Percentiles rank a stretch among this genome's conserved stretches.
Conservation (phyloP, 2,888 invertebrate species). For the Cordilura impudica region DNA sequence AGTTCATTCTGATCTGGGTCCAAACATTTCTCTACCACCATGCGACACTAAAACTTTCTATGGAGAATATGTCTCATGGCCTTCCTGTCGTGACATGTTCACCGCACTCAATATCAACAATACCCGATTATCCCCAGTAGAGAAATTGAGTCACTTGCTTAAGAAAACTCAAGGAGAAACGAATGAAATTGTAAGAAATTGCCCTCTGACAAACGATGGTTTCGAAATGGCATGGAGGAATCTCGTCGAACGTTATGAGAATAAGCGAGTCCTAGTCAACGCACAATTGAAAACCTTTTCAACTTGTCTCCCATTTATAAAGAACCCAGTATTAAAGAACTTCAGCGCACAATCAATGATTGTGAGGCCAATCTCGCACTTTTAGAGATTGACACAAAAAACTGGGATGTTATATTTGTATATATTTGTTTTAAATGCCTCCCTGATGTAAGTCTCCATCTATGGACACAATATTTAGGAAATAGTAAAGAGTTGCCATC, state of each 20-base stretch:
- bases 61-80: not conserved
- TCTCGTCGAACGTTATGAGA: too few relatives aligned
- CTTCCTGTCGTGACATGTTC: too few relatives aligned
- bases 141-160: constrained; percentile 2
- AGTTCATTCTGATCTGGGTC: not conserved
- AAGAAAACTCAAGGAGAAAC: constrained; percentile 1
- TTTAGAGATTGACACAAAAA: too few relatives aligned
- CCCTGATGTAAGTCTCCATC: not conserved
- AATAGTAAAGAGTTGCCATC: too few relatives aligned
- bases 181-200: too few relatives aligned
- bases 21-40: not conserved
- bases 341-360: not conserved
- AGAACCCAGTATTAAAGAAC: not conserved
- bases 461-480: not conserved
- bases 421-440: not conserved
- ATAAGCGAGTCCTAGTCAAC: not conserved
- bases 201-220: too few relatives aligned
- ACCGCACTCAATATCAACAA: not conserved
- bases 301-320: not conserved
- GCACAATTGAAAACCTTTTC: not conserved
- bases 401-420: too few relatives aligned
- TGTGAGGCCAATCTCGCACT: too few relatives aligned
- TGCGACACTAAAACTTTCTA: too few relatives aligned
- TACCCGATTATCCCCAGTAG: not conserved
- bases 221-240: too few relatives aligned